Percentiles rank a stretch among this genome's conserved stretches.
Evolutionary conservation across 2,888 invertebrate species (phyloP).

Genomic region (Luperina testacea): DNA sequence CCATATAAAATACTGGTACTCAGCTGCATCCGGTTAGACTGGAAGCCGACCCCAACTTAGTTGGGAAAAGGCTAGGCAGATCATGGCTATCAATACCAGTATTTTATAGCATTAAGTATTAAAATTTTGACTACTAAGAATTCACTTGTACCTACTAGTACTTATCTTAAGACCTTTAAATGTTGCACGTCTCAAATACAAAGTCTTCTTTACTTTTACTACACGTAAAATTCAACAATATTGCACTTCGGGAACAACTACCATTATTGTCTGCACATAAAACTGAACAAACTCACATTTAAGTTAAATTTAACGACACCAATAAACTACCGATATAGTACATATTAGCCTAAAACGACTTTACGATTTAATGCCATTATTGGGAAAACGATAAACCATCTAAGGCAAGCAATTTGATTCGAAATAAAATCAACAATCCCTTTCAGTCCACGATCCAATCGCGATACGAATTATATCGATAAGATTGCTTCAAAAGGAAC

Average conservation of each 20-base stretch:
- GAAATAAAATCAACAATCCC: slow-evolving; percentile 71
- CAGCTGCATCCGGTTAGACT: too few species aligned
- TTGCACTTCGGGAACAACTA: slow-evolving; percentile 30
- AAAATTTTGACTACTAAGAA: neutral
- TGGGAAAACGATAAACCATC: slow-evolving; percentile 76
- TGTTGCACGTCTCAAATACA: neutral
- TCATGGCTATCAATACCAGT: neutral
- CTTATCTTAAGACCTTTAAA: slow-evolving; percentile 4
- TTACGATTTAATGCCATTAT: slow-evolving; percentile 76
- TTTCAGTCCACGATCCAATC: slow-evolving; percentile 66
- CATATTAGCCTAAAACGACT: slow-evolving; percentile 66
- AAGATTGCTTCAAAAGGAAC: slow-evolving; percentile 46
- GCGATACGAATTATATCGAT: slow-evolving; percentile 61
- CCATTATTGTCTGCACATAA: slow-evolving; percentile 27
- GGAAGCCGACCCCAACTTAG: too few species aligned
- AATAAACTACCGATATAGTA: slow-evolving; percentile 45
- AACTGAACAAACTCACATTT: slow-evolving; percentile 44
- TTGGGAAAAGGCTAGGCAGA: too few species aligned
- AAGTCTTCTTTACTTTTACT: slow-evolving; percentile 15
- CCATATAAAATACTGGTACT: too few species aligned
- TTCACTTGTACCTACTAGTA: neutral
- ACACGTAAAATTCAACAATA: slow-evolving; percentile 23
- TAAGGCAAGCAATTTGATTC: slow-evolving; percentile 68
- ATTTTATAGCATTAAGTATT: neutral
- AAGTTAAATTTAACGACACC: slow-evolving; percentile 47